These are phyloP conservation scores for Acanthochromis polyacanthus DNA, from an alignment of 2,113 vertebrate genomes.

Conservation along the genomic window DNA sequence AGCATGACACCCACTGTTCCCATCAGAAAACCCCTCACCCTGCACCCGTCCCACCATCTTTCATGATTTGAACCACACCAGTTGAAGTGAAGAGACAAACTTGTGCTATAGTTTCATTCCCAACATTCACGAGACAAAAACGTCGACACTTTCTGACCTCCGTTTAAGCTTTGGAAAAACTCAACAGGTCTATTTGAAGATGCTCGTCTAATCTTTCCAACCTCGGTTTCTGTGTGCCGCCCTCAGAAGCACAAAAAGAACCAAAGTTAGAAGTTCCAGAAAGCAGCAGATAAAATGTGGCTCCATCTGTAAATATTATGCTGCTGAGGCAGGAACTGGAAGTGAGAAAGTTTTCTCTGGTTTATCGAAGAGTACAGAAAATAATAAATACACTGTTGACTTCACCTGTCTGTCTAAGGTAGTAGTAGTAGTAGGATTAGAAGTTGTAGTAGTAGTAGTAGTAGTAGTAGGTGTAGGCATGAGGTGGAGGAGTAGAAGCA, in stretches of 20 bases:
- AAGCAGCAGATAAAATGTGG: slow-evolving; percentile 28
- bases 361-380: no score
- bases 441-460: no score
- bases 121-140: not conserved
- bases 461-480: no score
- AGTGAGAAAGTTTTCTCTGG: not conserved
- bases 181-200: slow-evolving; percentile 1
- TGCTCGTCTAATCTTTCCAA: slow-evolving; percentile 7
- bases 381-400: no score
- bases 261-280: slow-evolving; percentile 5
- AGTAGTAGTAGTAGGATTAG: no score
- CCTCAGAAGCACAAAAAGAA: not conserved
- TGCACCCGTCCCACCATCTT: not conserved
- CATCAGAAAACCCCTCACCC: slow-evolving; percentile 23
- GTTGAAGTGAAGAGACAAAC: not conserved
- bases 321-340: slow-evolving; percentile 38
- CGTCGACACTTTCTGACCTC: not conserved
- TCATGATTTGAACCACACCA: not conserved
- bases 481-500: no score
- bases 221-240: not conserved
- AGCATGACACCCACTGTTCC: slow-evolving; percentile 35
- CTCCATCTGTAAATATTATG: slow-evolving; percentile 60
- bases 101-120: not conserved
- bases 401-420: no score
- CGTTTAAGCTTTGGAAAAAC: slow-evolving; percentile 1